Conservation (phyloP, 2,888 invertebrate species). For the Pollenia griseotomentosa region DNA sequence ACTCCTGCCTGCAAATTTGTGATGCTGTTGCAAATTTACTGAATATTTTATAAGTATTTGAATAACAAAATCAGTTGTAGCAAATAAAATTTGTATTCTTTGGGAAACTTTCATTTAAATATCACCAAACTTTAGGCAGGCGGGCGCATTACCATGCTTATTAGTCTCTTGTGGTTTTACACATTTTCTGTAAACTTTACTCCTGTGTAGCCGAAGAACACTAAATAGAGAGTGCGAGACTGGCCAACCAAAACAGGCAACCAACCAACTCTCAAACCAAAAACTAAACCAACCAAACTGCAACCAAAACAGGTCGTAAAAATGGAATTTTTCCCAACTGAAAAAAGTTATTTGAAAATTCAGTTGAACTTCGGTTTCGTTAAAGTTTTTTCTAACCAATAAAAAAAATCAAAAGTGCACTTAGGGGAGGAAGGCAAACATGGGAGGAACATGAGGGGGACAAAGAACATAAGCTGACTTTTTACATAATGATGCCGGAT, state of each 20-base stretch:
- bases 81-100: constrained; percentile 67
- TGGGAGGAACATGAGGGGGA: neutral
- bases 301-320: constrained; percentile 72
- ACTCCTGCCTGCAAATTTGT: constrained; percentile 40
- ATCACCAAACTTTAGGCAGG: constrained; percentile 48
- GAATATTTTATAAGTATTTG: constrained; percentile 72
- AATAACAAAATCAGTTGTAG: constrained; percentile 69
- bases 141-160: constrained; percentile 66
- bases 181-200: constrained; percentile 65
- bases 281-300: constrained; percentile 61
- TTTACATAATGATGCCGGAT: constrained; percentile 72
- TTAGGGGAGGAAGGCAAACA: constrained; percentile 36
- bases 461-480: constrained; percentile 62
- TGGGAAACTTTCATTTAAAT: constrained; percentile 53
- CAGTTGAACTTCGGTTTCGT: constrained; percentile 62
- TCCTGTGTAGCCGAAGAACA: neutral
- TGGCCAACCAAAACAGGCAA: constrained; percentile 53
- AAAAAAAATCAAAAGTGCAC: constrained; percentile 50
- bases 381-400: constrained; percentile 33
- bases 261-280: constrained; percentile 58
- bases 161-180: constrained; percentile 70
- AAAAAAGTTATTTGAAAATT: constrained; percentile 65
- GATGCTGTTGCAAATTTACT: constrained; percentile 36
- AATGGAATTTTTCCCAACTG: constrained; percentile 51
- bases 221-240: constrained; percentile 18